Conservation (phyloP, 2,888 invertebrate genomes). For the Zygothrica quintamaculata region DNA sequence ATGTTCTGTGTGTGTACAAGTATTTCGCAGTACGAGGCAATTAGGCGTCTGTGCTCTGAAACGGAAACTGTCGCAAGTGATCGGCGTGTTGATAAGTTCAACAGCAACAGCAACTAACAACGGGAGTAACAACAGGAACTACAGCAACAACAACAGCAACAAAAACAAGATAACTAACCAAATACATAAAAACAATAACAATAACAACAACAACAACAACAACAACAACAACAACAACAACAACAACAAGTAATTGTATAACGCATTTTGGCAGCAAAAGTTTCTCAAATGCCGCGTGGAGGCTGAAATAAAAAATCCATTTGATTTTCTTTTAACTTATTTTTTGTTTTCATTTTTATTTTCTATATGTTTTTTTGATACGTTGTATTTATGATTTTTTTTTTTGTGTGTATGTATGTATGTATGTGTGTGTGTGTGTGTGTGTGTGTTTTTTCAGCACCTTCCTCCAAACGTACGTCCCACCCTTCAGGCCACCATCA, state of each 20-base stretch:
- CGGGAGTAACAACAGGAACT: slow-evolving; percentile 28
- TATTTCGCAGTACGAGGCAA: slow-evolving; percentile 59
- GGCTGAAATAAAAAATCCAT: slow-evolving; percentile 57
- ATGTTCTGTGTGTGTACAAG: no score
- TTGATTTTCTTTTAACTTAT: slow-evolving; percentile 30
- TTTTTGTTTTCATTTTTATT: slow-evolving; percentile 6
- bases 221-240: slow-evolving; percentile 36
- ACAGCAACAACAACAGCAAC: slow-evolving; percentile 37
- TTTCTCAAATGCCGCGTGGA: slow-evolving; percentile 48
- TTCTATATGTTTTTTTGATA: slow-evolving; percentile 1
- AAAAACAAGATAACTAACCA: slow-evolving; percentile 41
- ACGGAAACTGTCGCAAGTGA: slow-evolving; percentile 82
- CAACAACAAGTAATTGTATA: slow-evolving; percentile 44
- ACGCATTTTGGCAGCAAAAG: slow-evolving; percentile 60
- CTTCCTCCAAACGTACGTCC: not conserved
- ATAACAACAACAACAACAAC: slow-evolving; percentile 24
- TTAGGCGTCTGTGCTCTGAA: slow-evolving; percentile 71
- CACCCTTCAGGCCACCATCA: no score
- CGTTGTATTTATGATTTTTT: slow-evolving; percentile 1
- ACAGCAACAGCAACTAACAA: slow-evolving; percentile 41
- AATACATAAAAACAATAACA: slow-evolving; percentile 24
- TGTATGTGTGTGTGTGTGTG: slow-evolving; percentile 9
- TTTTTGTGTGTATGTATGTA: slow-evolving; percentile 14
- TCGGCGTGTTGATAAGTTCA: slow-evolving; percentile 80
- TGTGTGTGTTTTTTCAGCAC: not conserved